phyloP scores from a whole-genome alignment of 2,797 vertebrate genomes.

The Perodicticus potto region DNA sequence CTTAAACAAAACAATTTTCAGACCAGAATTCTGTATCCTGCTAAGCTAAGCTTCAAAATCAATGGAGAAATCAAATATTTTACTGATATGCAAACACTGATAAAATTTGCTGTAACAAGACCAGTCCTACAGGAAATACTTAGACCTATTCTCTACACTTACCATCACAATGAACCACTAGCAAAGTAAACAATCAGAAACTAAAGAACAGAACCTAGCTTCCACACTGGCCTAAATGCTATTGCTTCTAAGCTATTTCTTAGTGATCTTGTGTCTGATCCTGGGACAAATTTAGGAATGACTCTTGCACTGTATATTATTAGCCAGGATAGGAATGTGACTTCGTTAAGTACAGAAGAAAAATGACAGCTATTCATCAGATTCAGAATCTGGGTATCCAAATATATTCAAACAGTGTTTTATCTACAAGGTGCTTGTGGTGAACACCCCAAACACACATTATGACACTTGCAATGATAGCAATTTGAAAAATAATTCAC shows the following conservation, averaged over 20 bases:
- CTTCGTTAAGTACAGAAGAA: slow-evolving; percentile 1
- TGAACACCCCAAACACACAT: slow-evolving; percentile 39
- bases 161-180: no score
- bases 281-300: neutral
- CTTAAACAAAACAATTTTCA: no score
- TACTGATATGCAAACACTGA: no score
- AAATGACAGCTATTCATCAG: slow-evolving; percentile 33
- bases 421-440: slow-evolving; percentile 31
- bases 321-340: neutral
- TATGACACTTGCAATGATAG: neutral
- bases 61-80: no score
- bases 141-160: no score
- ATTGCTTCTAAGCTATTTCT: neutral
- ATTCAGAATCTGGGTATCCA: slow-evolving; percentile 52
- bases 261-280: slow-evolving; percentile 6
- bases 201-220: no score
- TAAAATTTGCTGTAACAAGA: no score
- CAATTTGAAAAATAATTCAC: slow-evolving; percentile 58
- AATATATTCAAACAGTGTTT: slow-evolving; percentile 50
- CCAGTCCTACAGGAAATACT: no score
- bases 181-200: no score
- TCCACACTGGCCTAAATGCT: no score
- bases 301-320: neutral
- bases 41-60: no score
- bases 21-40: no score